These are phyloP conservation scores for Pterocles burchelli DNA, from an alignment of 2,113 vertebrate genomes.

Conservation along the genomic window DNA sequence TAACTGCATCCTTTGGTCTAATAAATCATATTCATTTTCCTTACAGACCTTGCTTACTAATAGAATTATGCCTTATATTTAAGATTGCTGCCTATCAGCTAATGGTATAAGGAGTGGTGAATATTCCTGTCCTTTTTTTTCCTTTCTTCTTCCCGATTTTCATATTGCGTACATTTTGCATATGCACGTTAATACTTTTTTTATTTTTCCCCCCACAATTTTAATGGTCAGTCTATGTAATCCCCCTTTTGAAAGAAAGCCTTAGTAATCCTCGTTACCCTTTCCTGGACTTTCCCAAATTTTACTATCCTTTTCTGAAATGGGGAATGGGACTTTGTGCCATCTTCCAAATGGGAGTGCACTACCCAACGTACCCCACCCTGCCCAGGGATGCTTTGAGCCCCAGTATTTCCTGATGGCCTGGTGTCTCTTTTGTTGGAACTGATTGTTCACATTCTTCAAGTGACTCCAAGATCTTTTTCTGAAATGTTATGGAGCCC, in stretches of 20 bases:
- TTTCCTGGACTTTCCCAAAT: neutral
- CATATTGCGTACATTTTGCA: neutral
- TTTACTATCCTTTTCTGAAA: neutral
- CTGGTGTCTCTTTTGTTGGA: neutral
- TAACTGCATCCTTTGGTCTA: neutral
- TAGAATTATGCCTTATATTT: neutral
- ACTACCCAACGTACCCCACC: accelerated
- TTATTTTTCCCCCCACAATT: neutral
- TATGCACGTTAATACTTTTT: neutral
- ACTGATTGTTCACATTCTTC: neutral
- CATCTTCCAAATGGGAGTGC: neutral
- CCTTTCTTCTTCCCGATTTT: neutral
- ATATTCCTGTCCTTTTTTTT: neutral
- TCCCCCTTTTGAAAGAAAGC: neutral
- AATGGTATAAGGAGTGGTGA: neutral
- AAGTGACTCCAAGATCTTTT: neutral
- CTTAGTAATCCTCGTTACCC: neutral
- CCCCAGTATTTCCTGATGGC: neutral
- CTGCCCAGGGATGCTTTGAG: neutral
- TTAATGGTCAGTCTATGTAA: neutral
- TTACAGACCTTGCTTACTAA: neutral
- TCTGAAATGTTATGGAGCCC: neutral
- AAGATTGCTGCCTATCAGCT: neutral
- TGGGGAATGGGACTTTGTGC: accelerated
- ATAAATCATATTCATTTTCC: neutral